Percentiles rank a stretch among this genome's conserved stretches.
phyloP scores from a whole-genome alignment of 2,113 vertebrate genomes.

The Rallus limicola region DNA sequence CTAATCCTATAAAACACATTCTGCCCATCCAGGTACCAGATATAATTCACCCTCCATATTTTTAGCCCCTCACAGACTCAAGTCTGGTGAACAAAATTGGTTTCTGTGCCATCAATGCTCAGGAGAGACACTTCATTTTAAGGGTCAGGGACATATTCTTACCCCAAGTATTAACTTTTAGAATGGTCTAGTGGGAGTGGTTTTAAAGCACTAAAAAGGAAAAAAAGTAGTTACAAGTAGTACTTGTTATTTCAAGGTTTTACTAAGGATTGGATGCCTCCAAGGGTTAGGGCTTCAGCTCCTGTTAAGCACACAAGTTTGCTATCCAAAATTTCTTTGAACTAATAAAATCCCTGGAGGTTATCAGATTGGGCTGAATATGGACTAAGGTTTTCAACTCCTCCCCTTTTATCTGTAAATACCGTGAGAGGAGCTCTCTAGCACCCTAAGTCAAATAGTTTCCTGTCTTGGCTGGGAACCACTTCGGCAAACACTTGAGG shows the following conservation, averaged over 20 bases:
- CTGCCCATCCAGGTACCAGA: not conserved
- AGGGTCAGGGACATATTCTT: not conserved
- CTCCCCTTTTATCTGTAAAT: conserved; percentile 68
- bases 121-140: not conserved
- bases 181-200: not conserved
- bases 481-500: conserved; percentile 31
- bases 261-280: conserved; percentile 42
- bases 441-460: conserved; percentile 56
- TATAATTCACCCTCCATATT: not conserved
- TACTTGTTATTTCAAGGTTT: conserved; percentile 50
- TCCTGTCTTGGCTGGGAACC: conserved; percentile 63
- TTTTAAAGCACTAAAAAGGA: not conserved
- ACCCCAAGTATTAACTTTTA: not conserved
- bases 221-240: not conserved
- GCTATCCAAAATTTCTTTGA: conserved; percentile 51
- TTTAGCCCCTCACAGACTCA: not conserved
- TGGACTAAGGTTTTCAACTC: conserved; percentile 43
- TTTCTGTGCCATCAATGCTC: conserved; percentile 33
- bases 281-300: conserved; percentile 39
- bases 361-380: conserved; percentile 61
- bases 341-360: conserved; percentile 57
- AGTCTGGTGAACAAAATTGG: not conserved
- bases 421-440: conserved; percentile 48
- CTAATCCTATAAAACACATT: not conserved
- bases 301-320: conserved; percentile 33